These are phyloP conservation scores for Paedocypris micromegethes DNA, from an alignment of 2,797 vertebrate species.

Conservation along the genomic window DNA sequence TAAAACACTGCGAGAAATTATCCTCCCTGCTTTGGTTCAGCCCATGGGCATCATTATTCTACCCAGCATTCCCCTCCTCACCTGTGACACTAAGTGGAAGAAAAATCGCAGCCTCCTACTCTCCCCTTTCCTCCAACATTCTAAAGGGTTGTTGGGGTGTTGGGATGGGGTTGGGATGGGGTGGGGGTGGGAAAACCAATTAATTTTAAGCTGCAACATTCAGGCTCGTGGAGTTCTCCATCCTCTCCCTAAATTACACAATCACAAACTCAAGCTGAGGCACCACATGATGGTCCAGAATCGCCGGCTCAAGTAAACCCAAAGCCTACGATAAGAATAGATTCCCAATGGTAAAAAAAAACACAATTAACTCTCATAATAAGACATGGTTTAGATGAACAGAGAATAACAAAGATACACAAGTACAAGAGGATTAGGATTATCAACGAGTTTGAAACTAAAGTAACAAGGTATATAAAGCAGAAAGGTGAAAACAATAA, in stretches of 20 bases:
- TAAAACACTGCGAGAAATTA: slow-evolving; percentile 43
- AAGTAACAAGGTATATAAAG: too few species aligned
- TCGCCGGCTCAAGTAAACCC: slow-evolving; percentile 52
- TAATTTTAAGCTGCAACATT: slow-evolving; percentile 54
- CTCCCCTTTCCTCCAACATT: slow-evolving; percentile 29
- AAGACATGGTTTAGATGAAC: too few species aligned
- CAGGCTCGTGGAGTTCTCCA: slow-evolving; percentile 47
- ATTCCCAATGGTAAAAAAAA: too few species aligned
- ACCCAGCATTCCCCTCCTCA: slow-evolving; percentile 42
- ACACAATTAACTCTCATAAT: too few species aligned
- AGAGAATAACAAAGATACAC: too few species aligned
- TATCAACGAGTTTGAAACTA: too few species aligned
- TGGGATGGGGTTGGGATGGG: not conserved
- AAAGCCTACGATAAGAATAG: slow-evolving; percentile 16
- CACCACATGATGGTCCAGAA: slow-evolving; percentile 33
- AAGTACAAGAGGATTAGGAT: too few species aligned
- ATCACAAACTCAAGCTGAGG: slow-evolving; percentile 38
- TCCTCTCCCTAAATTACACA: slow-evolving; percentile 54
- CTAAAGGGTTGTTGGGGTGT: slow-evolving; percentile 31
- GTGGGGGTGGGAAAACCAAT: slow-evolving; percentile 52
- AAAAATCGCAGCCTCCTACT: slow-evolving; percentile 51
- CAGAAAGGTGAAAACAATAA: too few species aligned
- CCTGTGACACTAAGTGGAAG: slow-evolving; percentile 50
- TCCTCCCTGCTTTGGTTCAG: slow-evolving; percentile 35
- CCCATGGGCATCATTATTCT: slow-evolving; percentile 49